Conservation (phyloP, 2,797 vertebrate species). For the Xiphorhynchus erythropygius region DNA sequence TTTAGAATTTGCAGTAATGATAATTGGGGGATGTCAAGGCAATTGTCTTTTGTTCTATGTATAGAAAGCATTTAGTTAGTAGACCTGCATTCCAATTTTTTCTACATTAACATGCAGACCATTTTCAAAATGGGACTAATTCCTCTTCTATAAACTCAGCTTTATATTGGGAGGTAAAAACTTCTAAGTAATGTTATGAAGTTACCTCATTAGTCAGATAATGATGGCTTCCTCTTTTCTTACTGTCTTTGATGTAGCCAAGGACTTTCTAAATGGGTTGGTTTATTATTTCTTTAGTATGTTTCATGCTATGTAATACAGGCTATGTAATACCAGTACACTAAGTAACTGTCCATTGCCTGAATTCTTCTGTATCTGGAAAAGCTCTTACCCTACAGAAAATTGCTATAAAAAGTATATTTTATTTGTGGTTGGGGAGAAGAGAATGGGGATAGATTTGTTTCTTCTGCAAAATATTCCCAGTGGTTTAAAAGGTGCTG, state of each 20-base stretch:
- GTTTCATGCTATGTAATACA: background rate
- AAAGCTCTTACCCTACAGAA: background rate
- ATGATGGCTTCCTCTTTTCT: background rate
- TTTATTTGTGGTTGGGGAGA: background rate
- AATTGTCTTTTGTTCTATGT: background rate
- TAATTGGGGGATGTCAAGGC: background rate
- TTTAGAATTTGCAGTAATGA: background rate
- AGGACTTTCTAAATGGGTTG: background rate
- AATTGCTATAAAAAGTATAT: background rate
- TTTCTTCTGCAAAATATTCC: background rate
- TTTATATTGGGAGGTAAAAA: background rate
- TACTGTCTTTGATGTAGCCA: slow-evolving; percentile 6
- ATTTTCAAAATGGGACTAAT: slow-evolving; percentile 2
- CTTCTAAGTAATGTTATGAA: background rate
- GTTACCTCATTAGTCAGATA: background rate
- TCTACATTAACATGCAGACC: background rate
- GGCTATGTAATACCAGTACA: background rate
- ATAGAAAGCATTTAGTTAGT: background rate
- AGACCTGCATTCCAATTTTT: background rate
- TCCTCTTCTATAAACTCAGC: background rate
- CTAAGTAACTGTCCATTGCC: background rate
- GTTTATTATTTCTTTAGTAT: background rate
- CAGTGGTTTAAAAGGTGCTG: background rate
- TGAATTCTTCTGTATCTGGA: background rate
- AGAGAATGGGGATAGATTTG: background rate